A percentile compares a stretch with the other conserved stretches of the same genome.
Conservation (phyloP, 2,113 vertebrate genomes). For the Pelusios castaneus region DNA sequence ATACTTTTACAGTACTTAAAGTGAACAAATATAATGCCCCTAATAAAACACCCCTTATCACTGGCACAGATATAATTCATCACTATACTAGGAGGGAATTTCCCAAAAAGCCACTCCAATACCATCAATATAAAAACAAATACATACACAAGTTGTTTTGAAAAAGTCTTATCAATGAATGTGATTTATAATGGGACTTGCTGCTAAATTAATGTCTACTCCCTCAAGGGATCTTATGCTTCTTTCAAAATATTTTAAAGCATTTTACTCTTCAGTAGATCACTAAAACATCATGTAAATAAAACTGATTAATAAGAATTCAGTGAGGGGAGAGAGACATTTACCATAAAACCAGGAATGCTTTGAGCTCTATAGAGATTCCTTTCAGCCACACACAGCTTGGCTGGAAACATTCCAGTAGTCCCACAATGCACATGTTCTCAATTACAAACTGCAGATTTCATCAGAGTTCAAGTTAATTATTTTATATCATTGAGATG, state of each 20-base stretch:
- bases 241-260: constrained; percentile 69
- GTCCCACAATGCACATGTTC: constrained; percentile 70
- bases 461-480: constrained; percentile 70
- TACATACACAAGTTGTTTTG: constrained; percentile 43
- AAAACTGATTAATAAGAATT: constrained; percentile 79
- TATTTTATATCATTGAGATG: constrained; percentile 67
- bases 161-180: constrained; percentile 53
- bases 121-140: constrained; percentile 47
- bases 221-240: constrained; percentile 59
- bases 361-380: constrained; percentile 74
- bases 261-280: constrained; percentile 62
- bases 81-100: constrained; percentile 60
- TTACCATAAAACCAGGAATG: constrained; percentile 74
- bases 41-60: constrained; percentile 76
- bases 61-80: constrained; percentile 71
- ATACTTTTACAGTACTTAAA: constrained; percentile 63
- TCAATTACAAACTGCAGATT: constrained; percentile 73
- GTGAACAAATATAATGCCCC: constrained; percentile 71
- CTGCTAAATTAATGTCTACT: constrained; percentile 72
- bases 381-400: constrained; percentile 77
- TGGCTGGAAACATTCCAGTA: constrained; percentile 58
- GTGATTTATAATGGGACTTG: constrained; percentile 64
- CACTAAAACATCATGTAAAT: constrained; percentile 72
- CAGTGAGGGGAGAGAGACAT: constrained; percentile 70
- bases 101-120: constrained; percentile 55